A percentile compares a stretch with the other conserved stretches of the same genome.
Conservation (phyloP, 2,113 vertebrate genomes). For the Callipepla squamata region DNA sequence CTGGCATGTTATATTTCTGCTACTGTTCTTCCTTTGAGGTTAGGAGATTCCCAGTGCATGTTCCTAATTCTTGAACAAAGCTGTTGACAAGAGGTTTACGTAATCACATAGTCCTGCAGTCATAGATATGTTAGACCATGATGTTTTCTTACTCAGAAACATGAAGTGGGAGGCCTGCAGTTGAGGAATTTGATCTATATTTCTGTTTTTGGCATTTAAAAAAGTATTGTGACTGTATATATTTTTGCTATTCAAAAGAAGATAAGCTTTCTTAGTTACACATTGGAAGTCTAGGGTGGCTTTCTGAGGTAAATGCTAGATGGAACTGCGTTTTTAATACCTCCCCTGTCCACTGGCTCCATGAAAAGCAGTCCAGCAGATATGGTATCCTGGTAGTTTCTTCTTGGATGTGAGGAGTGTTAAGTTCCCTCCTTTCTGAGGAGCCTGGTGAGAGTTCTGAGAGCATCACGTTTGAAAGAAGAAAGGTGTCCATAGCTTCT, state of each 20-base stretch:
- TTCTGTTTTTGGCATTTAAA: background rate
- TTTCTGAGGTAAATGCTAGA: background rate
- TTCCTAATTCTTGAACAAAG: background rate
- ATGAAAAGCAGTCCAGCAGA: background rate
- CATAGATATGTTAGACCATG: background rate
- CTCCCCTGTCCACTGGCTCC: background rate
- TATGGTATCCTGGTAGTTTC: background rate
- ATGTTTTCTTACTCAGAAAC: too few species aligned
- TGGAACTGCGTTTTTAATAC: background rate
- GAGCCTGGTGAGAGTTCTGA: background rate
- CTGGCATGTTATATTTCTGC: background rate
- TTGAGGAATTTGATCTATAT: background rate
- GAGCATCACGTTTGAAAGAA: background rate
- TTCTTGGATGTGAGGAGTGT: background rate
- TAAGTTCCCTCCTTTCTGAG: background rate
- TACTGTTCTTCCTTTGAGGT: background rate
- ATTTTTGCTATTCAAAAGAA: background rate
- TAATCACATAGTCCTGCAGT: background rate
- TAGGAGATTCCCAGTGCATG: background rate
- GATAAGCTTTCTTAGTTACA: background rate
- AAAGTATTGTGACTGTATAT: background rate
- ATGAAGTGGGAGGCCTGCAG: background rate
- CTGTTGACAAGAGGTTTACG: background rate
- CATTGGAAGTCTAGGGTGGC: background rate
- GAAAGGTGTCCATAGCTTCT: fast-evolving